phyloP scores from a whole-genome alignment of 2,888 invertebrate species.

The Torymus texanus region DNA sequence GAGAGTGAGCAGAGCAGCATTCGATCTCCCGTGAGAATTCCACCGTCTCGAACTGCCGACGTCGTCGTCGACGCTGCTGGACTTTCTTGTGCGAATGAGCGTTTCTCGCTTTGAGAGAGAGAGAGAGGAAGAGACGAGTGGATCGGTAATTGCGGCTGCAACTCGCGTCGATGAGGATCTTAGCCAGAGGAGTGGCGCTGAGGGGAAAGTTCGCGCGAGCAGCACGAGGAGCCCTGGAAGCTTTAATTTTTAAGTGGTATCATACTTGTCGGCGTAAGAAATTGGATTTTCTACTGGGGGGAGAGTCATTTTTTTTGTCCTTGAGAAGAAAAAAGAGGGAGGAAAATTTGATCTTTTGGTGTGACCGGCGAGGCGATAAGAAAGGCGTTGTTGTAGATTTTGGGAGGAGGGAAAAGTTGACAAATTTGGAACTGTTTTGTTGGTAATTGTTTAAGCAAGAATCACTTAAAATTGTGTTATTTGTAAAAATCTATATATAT shows the following conservation, averaged over 20 bases:
- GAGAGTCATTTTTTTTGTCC: background rate
- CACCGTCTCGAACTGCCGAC: conserved; percentile 4
- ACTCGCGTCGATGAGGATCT: conserved; percentile 33
- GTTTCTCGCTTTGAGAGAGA: background rate
- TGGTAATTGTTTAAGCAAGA: no score
- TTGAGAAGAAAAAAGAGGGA: no score
- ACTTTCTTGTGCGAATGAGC: conserved; percentile 25
- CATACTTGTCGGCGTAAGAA: conserved; percentile 36
- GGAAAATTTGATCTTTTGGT: background rate
- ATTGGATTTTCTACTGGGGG: conserved; percentile 25
- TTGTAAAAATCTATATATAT: no score
- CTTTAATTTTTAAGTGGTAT: conserved; percentile 46
- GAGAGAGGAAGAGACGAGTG: background rate
- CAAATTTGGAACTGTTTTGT: no score
- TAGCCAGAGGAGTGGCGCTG: background rate
- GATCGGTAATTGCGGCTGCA: conserved; percentile 32
- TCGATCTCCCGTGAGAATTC: conserved; percentile 25
- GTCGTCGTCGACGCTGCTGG: conserved; percentile 9
- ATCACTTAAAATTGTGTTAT: no score
- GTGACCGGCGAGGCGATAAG: background rate
- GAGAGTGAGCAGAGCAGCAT: background rate
- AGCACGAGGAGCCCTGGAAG: background rate
- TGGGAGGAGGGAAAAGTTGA: no score
- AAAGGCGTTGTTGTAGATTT: background rate
- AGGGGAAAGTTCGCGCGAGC: background rate